phyloP scores from a whole-genome alignment of 2,888 invertebrate genomes.

The Drosophila putrida region DNA sequence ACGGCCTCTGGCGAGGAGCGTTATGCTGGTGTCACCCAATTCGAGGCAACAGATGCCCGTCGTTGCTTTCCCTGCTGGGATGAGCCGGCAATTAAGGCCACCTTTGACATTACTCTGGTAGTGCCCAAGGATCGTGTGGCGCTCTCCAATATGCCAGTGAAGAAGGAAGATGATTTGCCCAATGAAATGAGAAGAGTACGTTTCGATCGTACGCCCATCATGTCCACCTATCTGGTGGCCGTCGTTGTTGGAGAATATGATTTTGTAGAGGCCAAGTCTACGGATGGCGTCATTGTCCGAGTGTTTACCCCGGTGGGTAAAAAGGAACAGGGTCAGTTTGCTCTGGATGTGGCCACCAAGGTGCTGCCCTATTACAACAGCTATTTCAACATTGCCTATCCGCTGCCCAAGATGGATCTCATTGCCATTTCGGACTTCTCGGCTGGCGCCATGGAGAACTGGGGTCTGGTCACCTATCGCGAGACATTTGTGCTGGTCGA shows the following conservation, averaged over 20 bases:
- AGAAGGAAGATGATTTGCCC: conserved; percentile 85
- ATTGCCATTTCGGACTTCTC: conserved; percentile 98
- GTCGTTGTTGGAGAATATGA: conserved; percentile 98
- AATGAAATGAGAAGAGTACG: conserved; percentile 86
- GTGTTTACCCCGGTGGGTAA: conserved; percentile 96
- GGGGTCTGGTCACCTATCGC: conserved; percentile 97
- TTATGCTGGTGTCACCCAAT: conserved; percentile 96
- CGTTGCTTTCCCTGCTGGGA: conserved; percentile 99
- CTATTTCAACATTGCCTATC: conserved; percentile 97
- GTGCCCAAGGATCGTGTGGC: conserved; percentile 94
- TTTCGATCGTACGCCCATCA: conserved; percentile 94
- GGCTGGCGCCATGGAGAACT: conserved; percentile 99
- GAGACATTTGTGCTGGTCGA: conserved; percentile 97
- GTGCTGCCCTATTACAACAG: conserved; percentile 97
- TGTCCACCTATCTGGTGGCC: conserved; percentile 98
- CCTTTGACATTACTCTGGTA: conserved; percentile 94
- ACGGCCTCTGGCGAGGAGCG: conserved; percentile 91
- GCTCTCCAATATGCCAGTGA: conserved; percentile 95
- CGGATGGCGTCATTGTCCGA: conserved; percentile 92
- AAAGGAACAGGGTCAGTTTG: conserved; percentile 96
- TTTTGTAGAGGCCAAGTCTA: conserved; percentile 93
- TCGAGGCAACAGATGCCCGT: conserved; percentile 95
- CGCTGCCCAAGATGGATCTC: conserved; percentile 97
- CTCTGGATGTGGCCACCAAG: conserved; percentile 95
- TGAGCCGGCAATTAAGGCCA: conserved; percentile 98